Percentiles rank a stretch among this genome's conserved stretches.
phyloP scores from a whole-genome alignment of 2,113 vertebrate genomes.

The Malurus cyaneus region DNA sequence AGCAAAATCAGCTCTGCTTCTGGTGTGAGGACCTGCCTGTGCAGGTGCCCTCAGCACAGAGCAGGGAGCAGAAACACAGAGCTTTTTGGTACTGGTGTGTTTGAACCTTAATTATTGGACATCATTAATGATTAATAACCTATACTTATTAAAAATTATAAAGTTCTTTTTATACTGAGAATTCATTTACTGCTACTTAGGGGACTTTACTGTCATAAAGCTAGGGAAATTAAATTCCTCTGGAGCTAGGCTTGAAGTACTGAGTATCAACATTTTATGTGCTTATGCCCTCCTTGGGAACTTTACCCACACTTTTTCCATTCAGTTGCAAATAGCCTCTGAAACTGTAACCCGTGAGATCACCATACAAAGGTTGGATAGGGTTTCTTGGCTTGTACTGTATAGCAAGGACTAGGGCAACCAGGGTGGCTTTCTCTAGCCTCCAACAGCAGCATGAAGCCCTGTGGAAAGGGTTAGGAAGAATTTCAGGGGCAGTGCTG shows the following conservation, averaged over 20 bases:
- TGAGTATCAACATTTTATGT: not conserved
- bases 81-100: not conserved
- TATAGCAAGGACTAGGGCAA: not conserved
- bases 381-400: not conserved
- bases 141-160: not conserved
- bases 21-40: not conserved
- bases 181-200: not conserved
- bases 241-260: not conserved
- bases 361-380: not conserved
- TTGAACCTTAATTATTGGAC: not conserved
- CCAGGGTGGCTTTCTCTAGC: not conserved
- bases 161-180: not conserved
- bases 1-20: not conserved
- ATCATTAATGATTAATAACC: not conserved
- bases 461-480: not conserved
- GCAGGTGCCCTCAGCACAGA: not conserved
- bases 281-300: not conserved
- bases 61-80: not conserved
- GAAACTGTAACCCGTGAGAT: not conserved
- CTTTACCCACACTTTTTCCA: not conserved
- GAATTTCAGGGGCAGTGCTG: not conserved
- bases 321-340: not conserved
- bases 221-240: not conserved
- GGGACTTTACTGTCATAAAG: not conserved
- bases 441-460: not conserved